Evolutionary conservation across 2,888 invertebrate species (phyloP).

Genomic region (Lasioglossum lativentre): DNA sequence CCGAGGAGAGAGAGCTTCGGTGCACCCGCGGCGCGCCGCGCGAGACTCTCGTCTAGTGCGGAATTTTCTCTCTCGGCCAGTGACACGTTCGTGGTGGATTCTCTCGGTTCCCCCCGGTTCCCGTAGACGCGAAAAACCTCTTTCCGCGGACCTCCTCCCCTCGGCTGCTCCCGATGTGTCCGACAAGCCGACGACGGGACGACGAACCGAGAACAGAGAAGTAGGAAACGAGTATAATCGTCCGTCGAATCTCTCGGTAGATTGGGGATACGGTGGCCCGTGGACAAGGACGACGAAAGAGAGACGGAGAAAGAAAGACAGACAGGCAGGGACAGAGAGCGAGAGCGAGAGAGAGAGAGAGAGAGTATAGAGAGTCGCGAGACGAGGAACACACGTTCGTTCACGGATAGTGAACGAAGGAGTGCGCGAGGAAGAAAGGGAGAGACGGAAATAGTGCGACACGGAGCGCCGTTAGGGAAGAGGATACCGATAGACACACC

Average conservation of each 20-base stretch:
- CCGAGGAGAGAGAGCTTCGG: constrained; percentile 45
- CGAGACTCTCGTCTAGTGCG: constrained; percentile 53
- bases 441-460: constrained; percentile 53
- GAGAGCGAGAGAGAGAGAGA: neutral
- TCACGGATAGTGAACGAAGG: constrained; percentile 40
- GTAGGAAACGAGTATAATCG: constrained; percentile 73
- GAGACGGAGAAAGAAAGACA: constrained; percentile 13
- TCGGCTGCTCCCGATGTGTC: constrained; percentile 54
- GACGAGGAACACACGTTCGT: constrained; percentile 7
- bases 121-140: constrained; percentile 28
- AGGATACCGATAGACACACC: constrained; percentile 35
- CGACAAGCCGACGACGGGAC: constrained; percentile 72
- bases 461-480: constrained; percentile 54
- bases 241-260: constrained; percentile 64
- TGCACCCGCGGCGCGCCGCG: constrained; percentile 60
- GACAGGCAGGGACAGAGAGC: constrained; percentile 21
- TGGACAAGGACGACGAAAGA: constrained; percentile 47
- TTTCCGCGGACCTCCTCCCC: constrained; percentile 41
- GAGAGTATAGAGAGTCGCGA: too few species aligned
- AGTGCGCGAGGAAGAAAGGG: constrained; percentile 53
- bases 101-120: constrained; percentile 22
- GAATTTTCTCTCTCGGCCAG: constrained; percentile 54
- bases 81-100: constrained; percentile 54
- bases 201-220: constrained; percentile 69
- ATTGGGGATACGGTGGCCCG: constrained; percentile 61